These are phyloP conservation scores for Elaphurus davidianus DNA, from an alignment of 2,113 vertebrate species.

Conservation along the genomic window DNA sequence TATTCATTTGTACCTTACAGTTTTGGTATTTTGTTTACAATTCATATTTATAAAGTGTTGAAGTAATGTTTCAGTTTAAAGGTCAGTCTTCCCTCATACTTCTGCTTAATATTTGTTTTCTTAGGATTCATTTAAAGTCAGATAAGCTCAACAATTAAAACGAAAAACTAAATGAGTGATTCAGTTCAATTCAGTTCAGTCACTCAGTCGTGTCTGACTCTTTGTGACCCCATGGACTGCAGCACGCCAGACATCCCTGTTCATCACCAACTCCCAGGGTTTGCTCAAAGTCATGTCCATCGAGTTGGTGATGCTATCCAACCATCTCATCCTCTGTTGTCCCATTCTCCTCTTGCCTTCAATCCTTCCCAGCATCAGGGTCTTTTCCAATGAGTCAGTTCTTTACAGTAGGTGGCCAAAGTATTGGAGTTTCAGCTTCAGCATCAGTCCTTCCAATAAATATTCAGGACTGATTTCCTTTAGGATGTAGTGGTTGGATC, in stretches of 20 bases:
- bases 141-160: background rate
- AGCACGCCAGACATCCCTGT: background rate
- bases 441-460: background rate
- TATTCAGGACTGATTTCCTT: background rate
- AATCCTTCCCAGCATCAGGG: background rate
- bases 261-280: background rate
- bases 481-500: background rate
- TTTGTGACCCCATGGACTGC: background rate
- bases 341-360: background rate
- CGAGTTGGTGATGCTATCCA: accelerated
- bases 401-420: background rate
- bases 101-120: background rate
- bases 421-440: background rate
- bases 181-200: background rate
- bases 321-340: background rate
- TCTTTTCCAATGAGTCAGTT: background rate
- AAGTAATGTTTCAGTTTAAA: background rate
- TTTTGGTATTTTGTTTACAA: background rate
- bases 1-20: background rate
- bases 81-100: background rate
- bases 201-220: accelerated
- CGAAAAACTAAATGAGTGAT: background rate
- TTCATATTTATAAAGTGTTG: background rate
- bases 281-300: background rate
- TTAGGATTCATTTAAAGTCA: background rate